Evolutionary conservation across 2,888 invertebrate genomes (phyloP), one percentile per base, ranked within the genome.

Genomic region (Pyrochroa serraticornis): DNA sequence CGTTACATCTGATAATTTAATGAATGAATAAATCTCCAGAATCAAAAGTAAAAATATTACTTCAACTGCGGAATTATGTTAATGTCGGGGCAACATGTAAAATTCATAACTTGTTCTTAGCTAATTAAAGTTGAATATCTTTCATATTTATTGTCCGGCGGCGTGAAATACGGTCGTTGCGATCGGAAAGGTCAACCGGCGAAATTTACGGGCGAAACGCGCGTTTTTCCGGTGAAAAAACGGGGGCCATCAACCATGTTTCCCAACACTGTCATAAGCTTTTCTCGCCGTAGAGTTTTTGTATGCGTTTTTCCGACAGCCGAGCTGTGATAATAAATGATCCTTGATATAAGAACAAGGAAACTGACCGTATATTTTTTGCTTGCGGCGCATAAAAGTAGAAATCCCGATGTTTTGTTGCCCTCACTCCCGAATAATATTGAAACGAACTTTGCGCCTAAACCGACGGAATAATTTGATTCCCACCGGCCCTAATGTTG

Each of bases 31-130:
- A 60, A 60, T 55, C 45, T 41, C 33, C 39, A 35, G 42, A 60
- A 60, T 47, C 55, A 64, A 63, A 62, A 58, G 60, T 55, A 63
- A 61, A 65, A 64, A 65, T 63, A 60, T 60, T 57, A 53, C 54
- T 33, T 58, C 66, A 56, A 60, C 51, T 49, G 32, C 60, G 52
- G 56, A 65, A 65, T 67, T 65, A 67, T 63, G 67, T 62, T 62
- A 66, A 67, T 60, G 49, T 41, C 56, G 47, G 50, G 51, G 48
- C 36, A 43, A 62, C 65, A 67, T 64, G 65, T 64, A 67, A 60
- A 38, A 52, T 48, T 53, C 52, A 46, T 58, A 42, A 51, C 58
- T 53, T 52, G 52, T 52, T 52, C 32, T 14, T 33, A 31, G 39
- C 42, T 54, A 59, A 59, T 59, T 59, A 54, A 59, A 55, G 6